A percentile compares a stretch with the other conserved stretches of the same genome.
These are phyloP conservation scores for Hippocampus comes DNA, from an alignment of 2,113 vertebrate genomes.

Conservation along the genomic window DNA sequence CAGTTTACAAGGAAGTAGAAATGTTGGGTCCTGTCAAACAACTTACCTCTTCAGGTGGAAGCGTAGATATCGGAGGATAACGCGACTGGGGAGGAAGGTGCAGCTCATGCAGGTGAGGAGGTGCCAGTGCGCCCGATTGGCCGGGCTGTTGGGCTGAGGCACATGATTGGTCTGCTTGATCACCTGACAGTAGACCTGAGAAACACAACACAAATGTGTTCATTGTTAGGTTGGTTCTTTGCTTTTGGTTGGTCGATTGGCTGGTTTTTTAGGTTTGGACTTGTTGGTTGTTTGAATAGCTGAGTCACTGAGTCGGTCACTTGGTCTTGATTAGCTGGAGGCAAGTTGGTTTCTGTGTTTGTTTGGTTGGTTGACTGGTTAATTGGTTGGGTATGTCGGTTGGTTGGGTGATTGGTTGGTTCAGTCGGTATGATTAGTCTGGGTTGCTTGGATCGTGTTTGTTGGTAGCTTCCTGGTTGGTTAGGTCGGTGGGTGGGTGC, in stretches of 20 bases:
- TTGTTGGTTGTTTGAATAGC: too few species aligned
- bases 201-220: background rate
- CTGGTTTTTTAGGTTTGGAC: background rate
- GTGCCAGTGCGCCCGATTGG: conserved; percentile 87
- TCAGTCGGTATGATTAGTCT: too few species aligned
- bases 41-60: conserved; percentile 87
- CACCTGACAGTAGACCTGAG: conserved; percentile 85
- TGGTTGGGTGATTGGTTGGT: too few species aligned
- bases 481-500: background rate
- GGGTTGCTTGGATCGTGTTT: too few species aligned
- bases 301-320: too few species aligned
- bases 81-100: conserved; percentile 85
- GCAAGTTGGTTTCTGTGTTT: too few species aligned
- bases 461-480: too few species aligned
- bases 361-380: too few species aligned
- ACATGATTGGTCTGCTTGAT: conserved; percentile 95
- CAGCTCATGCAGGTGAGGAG: conserved; percentile 90
- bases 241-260: too few species aligned
- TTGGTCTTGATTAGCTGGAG: too few species aligned
- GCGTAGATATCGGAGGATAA: conserved; percentile 86
- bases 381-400: too few species aligned
- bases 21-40: background rate
- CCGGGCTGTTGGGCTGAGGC: conserved; percentile 83
- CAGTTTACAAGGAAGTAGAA: background rate
- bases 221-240: background rate